These are phyloP conservation scores for Amphipoea lucens DNA, from an alignment of 2,888 invertebrate genomes.

Conservation along the genomic window DNA sequence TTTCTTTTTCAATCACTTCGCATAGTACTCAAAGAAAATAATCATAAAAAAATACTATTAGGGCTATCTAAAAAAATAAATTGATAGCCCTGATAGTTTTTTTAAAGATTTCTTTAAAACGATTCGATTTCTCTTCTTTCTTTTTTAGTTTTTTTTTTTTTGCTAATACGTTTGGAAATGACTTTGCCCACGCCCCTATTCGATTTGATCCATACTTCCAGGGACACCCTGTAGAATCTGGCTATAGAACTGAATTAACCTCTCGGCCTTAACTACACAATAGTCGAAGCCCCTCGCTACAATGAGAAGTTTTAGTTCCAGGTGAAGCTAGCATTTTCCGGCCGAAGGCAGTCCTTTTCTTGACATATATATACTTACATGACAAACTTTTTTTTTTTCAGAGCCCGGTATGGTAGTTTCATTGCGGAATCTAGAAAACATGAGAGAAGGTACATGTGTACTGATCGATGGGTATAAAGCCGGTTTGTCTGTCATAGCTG, in stretches of 20 bases:
- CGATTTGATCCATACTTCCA: too few species aligned
- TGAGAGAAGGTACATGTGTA: conserved; percentile 17
- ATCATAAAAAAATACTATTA: too few species aligned
- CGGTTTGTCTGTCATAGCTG: conserved; percentile 20
- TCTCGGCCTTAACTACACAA: not conserved
- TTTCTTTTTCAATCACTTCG: too few species aligned
- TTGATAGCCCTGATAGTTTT: too few species aligned
- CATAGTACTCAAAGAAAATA: too few species aligned
- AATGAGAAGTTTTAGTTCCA: not conserved
- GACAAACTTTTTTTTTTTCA: conserved; percentile 14
- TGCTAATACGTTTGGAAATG: too few species aligned
- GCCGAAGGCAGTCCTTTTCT: not conserved
- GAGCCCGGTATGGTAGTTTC: rapidly evolving
- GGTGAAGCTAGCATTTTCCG: not conserved
- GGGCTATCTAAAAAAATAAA: too few species aligned
- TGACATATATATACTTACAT: not conserved
- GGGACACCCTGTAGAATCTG: too few species aligned
- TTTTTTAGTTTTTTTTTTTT: too few species aligned
- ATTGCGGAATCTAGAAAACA: conserved; percentile 27
- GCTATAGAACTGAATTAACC: not conserved
- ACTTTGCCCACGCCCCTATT: too few species aligned
- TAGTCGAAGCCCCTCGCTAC: not conserved
- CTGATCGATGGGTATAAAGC: conserved; percentile 24
- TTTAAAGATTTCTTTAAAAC: too few species aligned
- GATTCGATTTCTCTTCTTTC: too few species aligned